Evolutionary conservation across 2,113 vertebrate species (phyloP), one percentile per base, ranked within the genome.

Genomic region (Lota lota): DNA sequence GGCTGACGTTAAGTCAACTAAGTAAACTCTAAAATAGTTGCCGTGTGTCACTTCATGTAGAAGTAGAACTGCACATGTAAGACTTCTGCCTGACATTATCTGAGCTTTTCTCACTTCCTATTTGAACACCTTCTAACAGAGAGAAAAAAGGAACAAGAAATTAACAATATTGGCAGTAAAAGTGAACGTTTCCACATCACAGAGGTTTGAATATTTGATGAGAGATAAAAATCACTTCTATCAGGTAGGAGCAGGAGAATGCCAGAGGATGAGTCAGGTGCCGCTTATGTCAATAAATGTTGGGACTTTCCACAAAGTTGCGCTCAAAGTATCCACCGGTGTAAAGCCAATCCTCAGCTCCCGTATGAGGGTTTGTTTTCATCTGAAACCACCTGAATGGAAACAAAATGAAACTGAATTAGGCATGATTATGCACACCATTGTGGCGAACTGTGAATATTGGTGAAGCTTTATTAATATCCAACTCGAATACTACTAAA

Each of bases 281-380:
- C 59, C 24, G 54, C 73, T 61, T 47, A 56, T 18, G 70, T 97
- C 94, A 99, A 89, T 95, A 99, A 87, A 98, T 96, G 85, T 95
- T 91, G 54, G 95, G 96, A 88, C 94, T 95, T 90, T 95, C 91
- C 22, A 93, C 91, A 91, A 95, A 98, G 67, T 94, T 93, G 85
- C 96, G 94, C 83, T 99, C 96, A 79, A 97, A 98, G 92, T 99
- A 99, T 73, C 94, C 94, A 56, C 96, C 96, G 10, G 92, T 87
- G 79, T 96, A 99, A 60, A 96, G 83, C 97, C 96, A 99, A 73
- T 99, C 97, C 64, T 94, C 83, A 0, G 92, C 88, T 78, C 94
- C 93, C 1, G 93, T 95, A 74, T 96, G 85, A 0, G 93, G 94
- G 87, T 98, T 98, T 36, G 80, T 90, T 82, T 93, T 95, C 80